phyloP scores from a whole-genome alignment of 2,113 vertebrate species.

The Eubucco bourcierii region DNA sequence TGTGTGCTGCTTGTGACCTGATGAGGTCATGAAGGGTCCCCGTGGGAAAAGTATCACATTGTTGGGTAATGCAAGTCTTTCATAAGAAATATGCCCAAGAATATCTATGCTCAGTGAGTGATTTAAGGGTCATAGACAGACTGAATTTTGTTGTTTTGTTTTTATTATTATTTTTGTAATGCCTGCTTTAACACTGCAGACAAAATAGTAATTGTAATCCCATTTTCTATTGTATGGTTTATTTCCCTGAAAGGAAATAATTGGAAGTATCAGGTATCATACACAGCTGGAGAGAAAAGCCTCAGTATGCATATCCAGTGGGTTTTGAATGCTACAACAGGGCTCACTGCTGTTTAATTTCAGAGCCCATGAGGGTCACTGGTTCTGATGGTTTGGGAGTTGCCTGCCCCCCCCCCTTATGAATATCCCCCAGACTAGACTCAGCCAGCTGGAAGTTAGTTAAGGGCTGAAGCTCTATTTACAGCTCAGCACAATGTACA shows the following conservation, averaged over 20 bases:
- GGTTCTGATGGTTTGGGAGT: background rate
- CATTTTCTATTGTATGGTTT: background rate
- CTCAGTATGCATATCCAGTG: background rate
- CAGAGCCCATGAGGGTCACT: background rate
- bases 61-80: background rate
- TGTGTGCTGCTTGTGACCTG: background rate
- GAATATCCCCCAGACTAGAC: too few species aligned
- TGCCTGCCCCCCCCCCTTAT: too few species aligned
- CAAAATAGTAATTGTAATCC: background rate
- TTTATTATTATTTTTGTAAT: background rate
- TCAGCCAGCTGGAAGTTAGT: too few species aligned
- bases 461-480: too few species aligned
- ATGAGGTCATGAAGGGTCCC: background rate
- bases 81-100: background rate
- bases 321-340: background rate
- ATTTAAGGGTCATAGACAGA: background rate
- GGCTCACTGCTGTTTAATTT: background rate
- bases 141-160: background rate
- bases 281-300: background rate
- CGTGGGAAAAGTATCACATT: background rate
- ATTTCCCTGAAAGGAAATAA: background rate
- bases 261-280: background rate
- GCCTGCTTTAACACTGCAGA: background rate
- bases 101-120: background rate
- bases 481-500: too few species aligned